Evolutionary conservation across 2,888 invertebrate species (phyloP).

Genomic region (Lithophane semibrunnea): DNA sequence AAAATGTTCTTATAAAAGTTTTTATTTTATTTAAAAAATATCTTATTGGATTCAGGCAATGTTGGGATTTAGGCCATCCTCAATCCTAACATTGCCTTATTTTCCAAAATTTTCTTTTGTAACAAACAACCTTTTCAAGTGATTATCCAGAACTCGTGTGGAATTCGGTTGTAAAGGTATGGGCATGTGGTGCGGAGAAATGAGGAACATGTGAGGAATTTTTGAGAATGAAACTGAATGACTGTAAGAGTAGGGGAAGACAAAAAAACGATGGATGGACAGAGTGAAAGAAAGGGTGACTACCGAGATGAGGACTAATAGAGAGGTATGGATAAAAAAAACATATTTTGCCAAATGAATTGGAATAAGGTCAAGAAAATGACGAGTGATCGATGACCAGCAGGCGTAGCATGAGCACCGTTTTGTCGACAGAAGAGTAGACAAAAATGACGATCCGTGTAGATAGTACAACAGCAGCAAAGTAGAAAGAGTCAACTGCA

Average conservation of each 20-base stretch:
- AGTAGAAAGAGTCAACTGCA: too few species aligned
- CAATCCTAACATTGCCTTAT: background rate
- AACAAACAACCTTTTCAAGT: background rate
- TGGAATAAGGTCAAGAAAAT: background rate
- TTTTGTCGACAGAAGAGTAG: too few species aligned
- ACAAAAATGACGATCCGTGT: too few species aligned
- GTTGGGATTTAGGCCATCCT: too few species aligned
- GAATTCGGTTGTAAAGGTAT: too few species aligned
- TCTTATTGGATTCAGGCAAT: too few species aligned
- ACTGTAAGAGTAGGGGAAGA: background rate
- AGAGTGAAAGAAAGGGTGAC: background rate
- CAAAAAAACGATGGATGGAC: background rate
- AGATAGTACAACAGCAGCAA: too few species aligned
- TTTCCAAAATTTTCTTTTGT: background rate
- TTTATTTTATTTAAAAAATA: background rate
- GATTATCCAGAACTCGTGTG: too few species aligned
- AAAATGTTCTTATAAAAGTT: background rate
- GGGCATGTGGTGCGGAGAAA: too few species aligned
- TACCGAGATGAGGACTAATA: background rate
- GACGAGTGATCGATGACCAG: too few species aligned
- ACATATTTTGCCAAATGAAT: background rate
- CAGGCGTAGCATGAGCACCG: too few species aligned
- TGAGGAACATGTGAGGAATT: background rate
- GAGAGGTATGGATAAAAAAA: background rate
- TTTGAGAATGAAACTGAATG: background rate